Base-by-base conservation (phyloP, 1,140 invertebrate genomes). In the Hypothenemus hampei region DNA sequence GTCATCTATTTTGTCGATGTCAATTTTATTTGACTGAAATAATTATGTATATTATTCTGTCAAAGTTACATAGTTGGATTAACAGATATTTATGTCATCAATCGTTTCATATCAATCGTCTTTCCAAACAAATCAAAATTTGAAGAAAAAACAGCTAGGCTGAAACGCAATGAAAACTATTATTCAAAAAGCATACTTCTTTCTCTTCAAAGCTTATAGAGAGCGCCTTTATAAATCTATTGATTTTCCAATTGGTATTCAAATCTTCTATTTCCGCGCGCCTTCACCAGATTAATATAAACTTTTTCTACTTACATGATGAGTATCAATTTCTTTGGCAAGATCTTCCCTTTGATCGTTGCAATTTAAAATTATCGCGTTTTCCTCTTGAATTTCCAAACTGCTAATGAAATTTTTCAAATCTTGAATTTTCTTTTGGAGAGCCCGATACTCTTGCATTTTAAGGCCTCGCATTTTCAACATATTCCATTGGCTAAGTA, bases 371-470 rank as follows among this genome's bases (percentile, higher is more conserved):
- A 43, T 53, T 7, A 46, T 35, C 29, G 19, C 13, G n/a, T n/a
- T 53, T 8, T 43, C 40, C 13, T 57, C 59, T n/a, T 57, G 49
- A 26, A 61, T 56, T 48, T 59, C 62, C 5, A 65, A 36, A 7
- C 56, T 60, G 31, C 15, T 52, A 31, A 65, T 47, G 15, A 55
- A 65, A 18, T 58, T 48, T 53, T 68, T 70, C 46, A 68, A 29
- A 15, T 63, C 50, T 4, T 62, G 40, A 16, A 68, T 69, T 40
- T 69, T 61, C 40, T 64, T 68, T 20, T 68, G 69, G 18, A 70
- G 39, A 44, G 60, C 65, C 21, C 61, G 43, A 41, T 67, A 67
- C 35, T 69, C 66, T 49, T 69, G 63, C 66, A 68, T 70, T 46
- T 60, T 68, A 7, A 45, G 33, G 13, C 62, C 61, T 19, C 59